Evolutionary conservation across 2,113 vertebrate species (phyloP).

Genomic region (Chloebia gouldiae): DNA sequence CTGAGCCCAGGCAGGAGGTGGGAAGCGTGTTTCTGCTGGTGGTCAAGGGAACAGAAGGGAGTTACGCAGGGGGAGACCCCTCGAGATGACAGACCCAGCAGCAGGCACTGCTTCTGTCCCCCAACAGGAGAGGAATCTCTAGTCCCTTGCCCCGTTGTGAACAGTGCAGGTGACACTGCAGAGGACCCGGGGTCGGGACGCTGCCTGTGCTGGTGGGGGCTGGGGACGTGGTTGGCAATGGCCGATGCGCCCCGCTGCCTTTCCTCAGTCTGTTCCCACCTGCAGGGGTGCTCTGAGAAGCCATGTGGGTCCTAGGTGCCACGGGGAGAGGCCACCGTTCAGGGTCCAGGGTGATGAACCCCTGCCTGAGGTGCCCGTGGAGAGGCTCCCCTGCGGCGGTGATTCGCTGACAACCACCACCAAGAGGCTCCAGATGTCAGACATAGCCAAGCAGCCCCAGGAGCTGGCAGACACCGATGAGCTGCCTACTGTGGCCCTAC

Average conservation of each 20-base stretch:
- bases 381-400: accelerated
- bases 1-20: neutral
- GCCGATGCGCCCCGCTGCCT: accelerated
- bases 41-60: too few relatives aligned
- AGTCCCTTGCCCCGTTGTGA: accelerated
- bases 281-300: neutral
- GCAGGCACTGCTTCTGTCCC: neutral
- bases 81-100: too few relatives aligned
- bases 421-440: neutral
- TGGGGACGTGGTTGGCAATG: neutral
- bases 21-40: neutral
- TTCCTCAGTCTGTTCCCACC: neutral
- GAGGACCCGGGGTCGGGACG: accelerated
- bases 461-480: accelerated
- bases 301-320: accelerated
- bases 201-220: neutral
- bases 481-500: accelerated
- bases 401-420: neutral
- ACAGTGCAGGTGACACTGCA: neutral
- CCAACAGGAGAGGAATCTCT: neutral
- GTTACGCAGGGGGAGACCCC: accelerated
- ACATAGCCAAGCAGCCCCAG: neutral
- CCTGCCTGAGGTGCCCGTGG: neutral
- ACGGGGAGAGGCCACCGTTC: accelerated
- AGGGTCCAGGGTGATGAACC: neutral